Conservation (phyloP, 2,113 vertebrate species). For the Galeopterus variegatus region DNA sequence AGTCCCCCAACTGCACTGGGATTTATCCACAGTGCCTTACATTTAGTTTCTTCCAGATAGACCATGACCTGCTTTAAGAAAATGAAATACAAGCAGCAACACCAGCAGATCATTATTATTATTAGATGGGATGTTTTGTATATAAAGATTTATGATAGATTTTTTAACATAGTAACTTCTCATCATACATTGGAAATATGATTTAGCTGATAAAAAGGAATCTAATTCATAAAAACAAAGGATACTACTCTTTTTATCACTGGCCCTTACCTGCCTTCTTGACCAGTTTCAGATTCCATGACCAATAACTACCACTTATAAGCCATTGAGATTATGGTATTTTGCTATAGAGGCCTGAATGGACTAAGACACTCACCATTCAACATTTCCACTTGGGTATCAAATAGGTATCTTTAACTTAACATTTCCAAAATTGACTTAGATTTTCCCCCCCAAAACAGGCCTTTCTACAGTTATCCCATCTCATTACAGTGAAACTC, state of each 20-base stretch:
- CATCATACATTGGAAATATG: not conserved
- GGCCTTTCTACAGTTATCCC: not conserved
- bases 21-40: not conserved
- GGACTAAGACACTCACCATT: not conserved
- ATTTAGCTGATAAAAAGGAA: constrained; percentile 53
- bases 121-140: not conserved
- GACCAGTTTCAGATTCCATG: not conserved
- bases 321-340: not conserved
- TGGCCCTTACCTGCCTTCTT: not conserved
- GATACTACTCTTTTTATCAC: not conserved
- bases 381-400: not conserved
- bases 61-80: not conserved
- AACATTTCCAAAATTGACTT: not conserved
- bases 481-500: not conserved
- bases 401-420: not conserved
- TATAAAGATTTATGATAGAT: not conserved
- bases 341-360: not conserved
- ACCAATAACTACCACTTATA: not conserved
- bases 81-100: constrained; percentile 18
- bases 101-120: not conserved
- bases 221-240: constrained; percentile 42
- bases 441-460: not conserved
- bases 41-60: not conserved
- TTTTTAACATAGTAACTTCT: not conserved
- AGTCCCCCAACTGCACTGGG: not conserved